These are phyloP conservation scores for Tetheella fluctuosa DNA, from an alignment of 2,888 invertebrate genomes.

Conservation along the genomic window DNA sequence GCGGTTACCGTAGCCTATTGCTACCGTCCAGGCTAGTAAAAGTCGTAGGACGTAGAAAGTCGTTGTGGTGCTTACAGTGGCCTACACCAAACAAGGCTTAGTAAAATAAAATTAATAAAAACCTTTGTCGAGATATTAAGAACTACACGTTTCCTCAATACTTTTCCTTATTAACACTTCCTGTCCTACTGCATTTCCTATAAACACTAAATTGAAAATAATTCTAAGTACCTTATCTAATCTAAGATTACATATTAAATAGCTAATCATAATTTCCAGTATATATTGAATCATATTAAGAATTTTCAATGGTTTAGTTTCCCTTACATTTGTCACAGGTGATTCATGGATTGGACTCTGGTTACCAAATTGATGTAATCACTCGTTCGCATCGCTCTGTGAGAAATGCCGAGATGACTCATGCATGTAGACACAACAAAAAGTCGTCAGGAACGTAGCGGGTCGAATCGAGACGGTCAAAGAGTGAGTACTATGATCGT, in stretches of 20 bases:
- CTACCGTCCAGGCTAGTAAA: no score
- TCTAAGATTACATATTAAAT: background rate
- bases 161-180: slow-evolving; percentile 5
- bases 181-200: slow-evolving; percentile 2
- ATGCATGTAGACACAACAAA: slow-evolving; percentile 11
- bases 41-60: no score
- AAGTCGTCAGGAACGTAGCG: slow-evolving; percentile 10
- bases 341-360: slow-evolving; percentile 11
- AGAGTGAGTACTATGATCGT: background rate
- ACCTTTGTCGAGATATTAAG: no score
- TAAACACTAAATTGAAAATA: background rate
- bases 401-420: slow-evolving; percentile 2
- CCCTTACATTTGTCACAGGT: slow-evolving; percentile 1
- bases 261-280: slow-evolving; percentile 21
- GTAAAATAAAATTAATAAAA: no score
- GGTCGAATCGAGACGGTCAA: background rate
- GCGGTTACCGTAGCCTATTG: no score
- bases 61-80: no score
- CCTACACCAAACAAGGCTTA: no score
- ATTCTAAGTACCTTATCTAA: slow-evolving; percentile 11
- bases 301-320: background rate
- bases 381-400: background rate
- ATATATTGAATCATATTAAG: slow-evolving; percentile 29
- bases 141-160: background rate
- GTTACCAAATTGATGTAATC: slow-evolving; percentile 18